These are phyloP conservation scores for Protaetia brevitarsis DNA, from an alignment of 1,140 invertebrate genomes.

Conservation along the genomic window DNA sequence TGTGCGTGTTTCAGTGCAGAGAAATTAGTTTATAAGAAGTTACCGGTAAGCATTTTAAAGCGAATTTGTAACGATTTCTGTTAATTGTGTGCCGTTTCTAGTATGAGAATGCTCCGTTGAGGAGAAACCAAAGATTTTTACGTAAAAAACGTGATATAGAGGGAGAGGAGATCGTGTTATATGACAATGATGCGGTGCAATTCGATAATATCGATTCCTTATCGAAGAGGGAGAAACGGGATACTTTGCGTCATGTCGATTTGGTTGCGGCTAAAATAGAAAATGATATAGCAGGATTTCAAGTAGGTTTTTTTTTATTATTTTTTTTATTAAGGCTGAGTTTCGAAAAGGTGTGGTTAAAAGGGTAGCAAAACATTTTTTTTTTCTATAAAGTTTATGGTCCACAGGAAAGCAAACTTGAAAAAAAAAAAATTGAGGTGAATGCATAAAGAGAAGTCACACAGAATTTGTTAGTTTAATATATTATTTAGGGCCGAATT, in stretches of 20 bases:
- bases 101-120: constrained; percentile 2
- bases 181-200: too few relatives aligned
- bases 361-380: too few relatives aligned
- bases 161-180: constrained; percentile 31
- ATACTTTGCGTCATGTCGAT: constrained; percentile 55
- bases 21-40: constrained; percentile 66
- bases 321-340: constrained; percentile 16
- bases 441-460: too few relatives aligned
- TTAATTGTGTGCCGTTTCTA: background rate
- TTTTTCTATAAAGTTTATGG: too few relatives aligned
- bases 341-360: too few relatives aligned
- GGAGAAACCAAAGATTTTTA: constrained; percentile 20
- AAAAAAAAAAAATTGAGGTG: too few relatives aligned
- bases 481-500: too few relatives aligned
- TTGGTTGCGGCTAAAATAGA: constrained; percentile 64
- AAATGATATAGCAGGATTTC: constrained; percentile 55
- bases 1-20: constrained; percentile 78
- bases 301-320: too few relatives aligned
- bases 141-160: constrained; percentile 31
- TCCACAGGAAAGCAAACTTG: too few relatives aligned
- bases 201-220: too few relatives aligned
- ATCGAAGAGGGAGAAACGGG: constrained; percentile 46
- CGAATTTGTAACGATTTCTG: too few relatives aligned
- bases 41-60: constrained; percentile 39
- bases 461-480: too few relatives aligned